Conservation (phyloP, 2,797 vertebrate genomes). For the Loris lydekkerianus region DNA sequence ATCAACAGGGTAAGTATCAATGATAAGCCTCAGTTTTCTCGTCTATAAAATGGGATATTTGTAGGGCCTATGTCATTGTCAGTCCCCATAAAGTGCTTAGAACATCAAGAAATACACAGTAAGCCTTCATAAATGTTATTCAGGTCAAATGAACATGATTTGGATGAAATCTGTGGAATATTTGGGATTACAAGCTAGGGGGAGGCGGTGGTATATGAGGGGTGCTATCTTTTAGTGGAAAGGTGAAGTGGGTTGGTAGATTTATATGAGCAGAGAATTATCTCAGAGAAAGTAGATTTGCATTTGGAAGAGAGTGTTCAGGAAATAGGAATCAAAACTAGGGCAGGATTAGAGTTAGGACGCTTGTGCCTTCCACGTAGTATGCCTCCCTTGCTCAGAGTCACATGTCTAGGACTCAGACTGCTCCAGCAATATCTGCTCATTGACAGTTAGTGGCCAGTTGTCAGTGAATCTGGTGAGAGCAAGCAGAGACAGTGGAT, state of each 20-base stretch:
- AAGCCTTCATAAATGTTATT: background rate
- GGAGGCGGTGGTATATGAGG: background rate
- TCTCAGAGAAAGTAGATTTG: background rate
- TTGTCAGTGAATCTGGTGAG: background rate
- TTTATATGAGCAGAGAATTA: background rate
- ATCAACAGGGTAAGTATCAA: background rate
- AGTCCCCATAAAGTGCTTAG: background rate
- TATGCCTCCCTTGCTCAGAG: background rate
- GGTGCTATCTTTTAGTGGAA: background rate
- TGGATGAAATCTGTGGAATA: background rate
- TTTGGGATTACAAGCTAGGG: background rate
- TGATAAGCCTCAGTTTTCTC: background rate
- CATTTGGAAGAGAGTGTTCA: background rate
- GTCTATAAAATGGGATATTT: background rate
- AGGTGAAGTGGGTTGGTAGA: background rate
- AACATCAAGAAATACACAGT: background rate
- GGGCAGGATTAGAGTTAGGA: background rate
- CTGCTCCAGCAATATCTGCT: background rate
- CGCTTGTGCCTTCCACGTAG: background rate
- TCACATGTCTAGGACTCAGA: background rate
- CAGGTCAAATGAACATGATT: background rate
- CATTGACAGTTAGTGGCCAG: background rate
- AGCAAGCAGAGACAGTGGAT: background rate
- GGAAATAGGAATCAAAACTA: background rate
- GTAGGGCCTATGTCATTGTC: background rate